These are phyloP conservation scores for Dreissena polymorpha DNA, from an alignment of 1,140 invertebrate species.

Conservation along the genomic window DNA sequence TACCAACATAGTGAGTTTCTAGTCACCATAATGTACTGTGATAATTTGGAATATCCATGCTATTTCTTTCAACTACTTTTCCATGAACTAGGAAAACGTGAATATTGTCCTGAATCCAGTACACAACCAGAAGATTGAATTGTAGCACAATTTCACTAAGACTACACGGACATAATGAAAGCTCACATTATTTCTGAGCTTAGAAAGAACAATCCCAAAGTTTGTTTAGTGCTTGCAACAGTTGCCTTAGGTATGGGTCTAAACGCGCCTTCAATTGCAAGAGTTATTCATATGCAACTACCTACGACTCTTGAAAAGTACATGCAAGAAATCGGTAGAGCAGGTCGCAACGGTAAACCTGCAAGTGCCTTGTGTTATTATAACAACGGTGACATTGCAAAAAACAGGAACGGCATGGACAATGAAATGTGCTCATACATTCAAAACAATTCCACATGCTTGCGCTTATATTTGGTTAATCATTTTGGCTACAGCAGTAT, in stretches of 20 bases:
- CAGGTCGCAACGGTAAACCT: constrained; percentile 54
- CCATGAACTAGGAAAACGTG: constrained; percentile 18
- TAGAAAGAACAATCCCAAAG: constrained; percentile 40
- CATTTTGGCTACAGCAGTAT: constrained; percentile 56
- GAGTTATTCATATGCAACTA: constrained; percentile 52
- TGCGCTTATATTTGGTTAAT: constrained; percentile 12
- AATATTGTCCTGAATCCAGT: constrained; percentile 27
- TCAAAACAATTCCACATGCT: constrained; percentile 13
- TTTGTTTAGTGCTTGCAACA: constrained; percentile 58
- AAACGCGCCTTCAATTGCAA: constrained; percentile 49
- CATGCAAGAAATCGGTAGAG: constrained; percentile 57
- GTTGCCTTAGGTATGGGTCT: constrained; percentile 62
- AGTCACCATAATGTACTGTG: constrained; percentile 49
- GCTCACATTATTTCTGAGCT: constrained; percentile 41
- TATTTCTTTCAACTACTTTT: constrained; percentile 52
- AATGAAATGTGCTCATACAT: constrained; percentile 22
- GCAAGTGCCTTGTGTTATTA: constrained; percentile 51
- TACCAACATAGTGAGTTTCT: constrained; percentile 24
- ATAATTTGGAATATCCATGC: constrained; percentile 55
- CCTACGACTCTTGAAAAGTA: constrained; percentile 61
- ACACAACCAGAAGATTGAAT: constrained; percentile 57
- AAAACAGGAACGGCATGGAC: constrained; percentile 31
- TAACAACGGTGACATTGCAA: constrained; percentile 57
- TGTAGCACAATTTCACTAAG: constrained; percentile 53
- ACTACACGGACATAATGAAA: constrained; percentile 56